These are phyloP conservation scores for Eidolon helvum DNA, from an alignment of 2,113 vertebrate species.

Conservation along the genomic window DNA sequence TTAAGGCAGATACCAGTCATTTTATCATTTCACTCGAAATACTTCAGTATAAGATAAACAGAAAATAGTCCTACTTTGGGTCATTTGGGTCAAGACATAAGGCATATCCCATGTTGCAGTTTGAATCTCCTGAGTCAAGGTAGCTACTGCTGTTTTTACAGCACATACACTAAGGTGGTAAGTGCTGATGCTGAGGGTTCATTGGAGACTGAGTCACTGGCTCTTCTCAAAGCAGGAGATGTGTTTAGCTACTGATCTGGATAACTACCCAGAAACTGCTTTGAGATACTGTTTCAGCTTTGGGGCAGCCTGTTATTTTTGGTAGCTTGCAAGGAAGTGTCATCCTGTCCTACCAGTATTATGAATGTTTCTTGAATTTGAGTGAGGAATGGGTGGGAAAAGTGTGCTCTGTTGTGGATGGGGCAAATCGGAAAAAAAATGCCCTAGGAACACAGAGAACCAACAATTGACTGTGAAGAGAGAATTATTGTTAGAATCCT, in stretches of 20 bases:
- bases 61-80: not conserved
- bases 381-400: not conserved
- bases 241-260: not conserved
- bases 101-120: not conserved
- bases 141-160: not conserved
- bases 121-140: not conserved
- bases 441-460: not conserved
- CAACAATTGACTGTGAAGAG: not conserved
- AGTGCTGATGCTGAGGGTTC: not conserved
- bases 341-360: not conserved
- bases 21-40: slow-evolving; percentile 45
- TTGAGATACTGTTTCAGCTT: not conserved
- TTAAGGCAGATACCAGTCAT: not conserved
- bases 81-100: not conserved
- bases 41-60: not conserved
- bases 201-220: not conserved
- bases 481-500: not conserved
- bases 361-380: not conserved
- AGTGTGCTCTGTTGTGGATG: not conserved
- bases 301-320: not conserved
- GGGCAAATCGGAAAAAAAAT: not conserved
- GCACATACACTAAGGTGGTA: not conserved
- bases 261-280: not conserved
- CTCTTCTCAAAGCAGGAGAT: not conserved
- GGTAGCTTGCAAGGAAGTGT: slow-evolving; percentile 12